Base-by-base conservation (phyloP, 2,888 invertebrate genomes). In the Acanthosoma haemorrhoidale region DNA sequence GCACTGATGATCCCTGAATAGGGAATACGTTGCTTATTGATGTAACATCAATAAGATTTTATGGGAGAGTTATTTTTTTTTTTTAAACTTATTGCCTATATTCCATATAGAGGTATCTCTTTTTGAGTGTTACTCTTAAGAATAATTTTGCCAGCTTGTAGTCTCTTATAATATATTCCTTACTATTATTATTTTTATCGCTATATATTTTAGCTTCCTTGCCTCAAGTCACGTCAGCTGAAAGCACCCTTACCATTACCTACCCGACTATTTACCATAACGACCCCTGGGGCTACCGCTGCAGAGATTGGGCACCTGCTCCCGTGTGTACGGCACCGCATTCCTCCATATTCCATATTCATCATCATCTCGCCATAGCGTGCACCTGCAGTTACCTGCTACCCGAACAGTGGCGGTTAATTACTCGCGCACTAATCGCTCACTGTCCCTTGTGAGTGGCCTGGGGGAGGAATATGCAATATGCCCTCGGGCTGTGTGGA, bases 381-480 rank as follows among this genome's bases (percentile, higher is more conserved):
- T 51, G 25, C 51, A 51, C 51, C 51, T 51, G 51, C 51, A 25
- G 25, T 6, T 51, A 25, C 51, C 51, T 18, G n/a, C 29, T 51
- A 51, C 51, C 51, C 29, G 51, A 13, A 51, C 51, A 51, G 51
- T 51, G 51, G 51, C 51, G 29, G 25, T 25, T 51, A 51, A 51
- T 51, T 51, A 51, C 51, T n/a, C 29, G 25, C 51, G n/a, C n/a
- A 13, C 25, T 51, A 51, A 51, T 51, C 51, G 51, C 6, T 51
- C 51, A 51, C 51, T 25, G 51, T 51, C 51, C 29, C 25, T 25
- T 25, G 25, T 51, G 51, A 18, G 51, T 25, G 51, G 51, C 51
- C 5, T n/a, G 51, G 6, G 51, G 51, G 51, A n/a, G 51, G 25
- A 51, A 51, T 51, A 51, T 51, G 21, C 21, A 51, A 5, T n/a